Percentiles rank a stretch among this genome's conserved stretches.
Conservation (phyloP, 1,140 invertebrate genomes). For the Drosophila ohnishii region DNA sequence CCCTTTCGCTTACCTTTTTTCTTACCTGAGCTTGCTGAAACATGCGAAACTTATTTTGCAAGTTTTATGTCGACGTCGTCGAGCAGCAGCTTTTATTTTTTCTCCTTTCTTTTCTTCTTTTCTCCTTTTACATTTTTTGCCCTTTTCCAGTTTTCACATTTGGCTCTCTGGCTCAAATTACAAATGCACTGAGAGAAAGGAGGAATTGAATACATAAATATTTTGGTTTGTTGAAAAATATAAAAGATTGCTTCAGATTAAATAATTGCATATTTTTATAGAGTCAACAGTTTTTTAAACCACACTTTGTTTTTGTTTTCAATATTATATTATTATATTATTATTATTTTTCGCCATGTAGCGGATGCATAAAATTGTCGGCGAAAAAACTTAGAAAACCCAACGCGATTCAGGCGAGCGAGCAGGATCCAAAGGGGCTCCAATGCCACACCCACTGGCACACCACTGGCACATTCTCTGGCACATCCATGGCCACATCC, state of each 20-base stretch:
- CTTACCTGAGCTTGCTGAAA: conserved; percentile 71
- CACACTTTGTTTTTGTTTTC: background rate
- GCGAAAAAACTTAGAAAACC: conserved; percentile 71
- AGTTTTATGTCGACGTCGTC: conserved; percentile 76
- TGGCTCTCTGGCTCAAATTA: conserved; percentile 69
- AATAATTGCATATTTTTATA: background rate
- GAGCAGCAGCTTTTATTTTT: conserved; percentile 74
- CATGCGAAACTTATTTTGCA: conserved; percentile 81
- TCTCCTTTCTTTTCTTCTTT: conserved; percentile 49
- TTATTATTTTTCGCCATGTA: conserved; percentile 51
- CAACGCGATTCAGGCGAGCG: conserved; percentile 37
- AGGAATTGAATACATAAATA: conserved; percentile 6
- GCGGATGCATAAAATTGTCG: conserved; percentile 61
- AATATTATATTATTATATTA: too few species aligned
- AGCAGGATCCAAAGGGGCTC: conserved; percentile 44
- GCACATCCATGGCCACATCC: conserved; percentile 38
- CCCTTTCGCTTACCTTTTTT: conserved; percentile 34
- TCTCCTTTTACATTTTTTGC: conserved; percentile 58
- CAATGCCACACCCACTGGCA: conserved; percentile 37
- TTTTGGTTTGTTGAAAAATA: background rate
- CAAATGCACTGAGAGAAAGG: conserved; percentile 56
- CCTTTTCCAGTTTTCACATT: conserved; percentile 75
- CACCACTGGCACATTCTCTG: conserved; percentile 2
- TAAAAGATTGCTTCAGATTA: background rate
- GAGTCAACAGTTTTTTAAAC: background rate